A percentile compares a stretch with the other conserved stretches of the same genome.
Conservation (phyloP, 2,888 invertebrate species). For the Drosophila testacea region DNA sequence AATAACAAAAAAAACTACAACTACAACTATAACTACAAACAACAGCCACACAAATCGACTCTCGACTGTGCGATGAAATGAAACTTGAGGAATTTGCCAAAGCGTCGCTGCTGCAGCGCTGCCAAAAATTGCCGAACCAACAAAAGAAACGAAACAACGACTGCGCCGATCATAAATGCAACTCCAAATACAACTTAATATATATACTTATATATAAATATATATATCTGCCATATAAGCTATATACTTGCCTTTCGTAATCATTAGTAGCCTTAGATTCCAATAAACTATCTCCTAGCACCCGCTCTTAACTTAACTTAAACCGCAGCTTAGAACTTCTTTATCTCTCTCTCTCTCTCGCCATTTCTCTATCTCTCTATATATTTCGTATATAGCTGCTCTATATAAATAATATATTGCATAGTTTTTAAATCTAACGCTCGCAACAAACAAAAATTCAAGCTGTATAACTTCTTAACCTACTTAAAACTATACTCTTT, state of each 20-base stretch:
- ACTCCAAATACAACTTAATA: conserved; percentile 32
- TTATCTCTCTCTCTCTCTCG: conserved; percentile 16
- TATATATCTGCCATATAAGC: conserved; percentile 45
- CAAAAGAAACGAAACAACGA: conserved; percentile 52
- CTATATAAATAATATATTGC: conserved; percentile 36
- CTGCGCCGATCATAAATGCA: conserved; percentile 66
- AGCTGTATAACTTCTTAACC: conserved; percentile 30
- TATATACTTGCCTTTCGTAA: conserved; percentile 37
- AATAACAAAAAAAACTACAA: conserved; percentile 29
- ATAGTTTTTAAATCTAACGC: conserved; percentile 37
- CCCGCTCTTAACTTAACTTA: conserved; percentile 36
- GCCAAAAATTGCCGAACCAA: conserved; percentile 44
- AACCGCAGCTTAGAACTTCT: conserved; percentile 53
- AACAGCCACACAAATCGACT: conserved; percentile 28
- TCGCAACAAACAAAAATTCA: conserved; percentile 27
- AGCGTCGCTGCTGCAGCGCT: conserved; percentile 78
- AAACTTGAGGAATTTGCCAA: conserved; percentile 81
- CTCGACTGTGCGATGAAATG: conserved; percentile 32
- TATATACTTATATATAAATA: conserved; percentile 32
- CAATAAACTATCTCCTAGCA: conserved; percentile 43
- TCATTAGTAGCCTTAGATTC: conserved; percentile 53
- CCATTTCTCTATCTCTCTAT: conserved; percentile 5
- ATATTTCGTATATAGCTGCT: conserved; percentile 30
- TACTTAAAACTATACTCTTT: conserved; percentile 28
- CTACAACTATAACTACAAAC: conserved; percentile 27